phyloP scores from a whole-genome alignment of 2,113 vertebrate genomes.

The Lepus europaeus region DNA sequence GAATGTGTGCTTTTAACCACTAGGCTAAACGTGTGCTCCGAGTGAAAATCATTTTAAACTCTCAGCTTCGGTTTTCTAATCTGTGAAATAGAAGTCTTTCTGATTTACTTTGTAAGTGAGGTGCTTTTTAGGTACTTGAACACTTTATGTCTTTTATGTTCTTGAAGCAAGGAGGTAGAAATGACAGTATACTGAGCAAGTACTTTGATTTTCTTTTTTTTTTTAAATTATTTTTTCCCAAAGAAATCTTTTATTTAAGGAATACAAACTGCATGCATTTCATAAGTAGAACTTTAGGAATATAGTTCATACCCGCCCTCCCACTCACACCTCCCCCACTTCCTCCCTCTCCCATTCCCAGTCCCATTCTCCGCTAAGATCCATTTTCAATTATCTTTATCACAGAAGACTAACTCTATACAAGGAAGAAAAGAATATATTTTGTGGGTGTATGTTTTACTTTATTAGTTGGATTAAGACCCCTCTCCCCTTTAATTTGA shows the following conservation, averaged over 20 bases:
- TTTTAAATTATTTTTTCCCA: too few species aligned
- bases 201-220: constrained; percentile 7
- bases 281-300: too few species aligned
- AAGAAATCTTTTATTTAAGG: too few species aligned
- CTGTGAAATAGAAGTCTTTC: background rate
- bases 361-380: too few species aligned
- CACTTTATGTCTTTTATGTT: background rate
- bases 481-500: background rate
- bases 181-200: background rate
- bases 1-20: too few species aligned
- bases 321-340: too few species aligned
- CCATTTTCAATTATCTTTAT: too few species aligned
- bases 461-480: constrained; percentile 1
- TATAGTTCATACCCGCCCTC: too few species aligned
- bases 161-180: constrained; percentile 1
- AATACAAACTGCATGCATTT: too few species aligned
- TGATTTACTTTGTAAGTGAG: background rate
- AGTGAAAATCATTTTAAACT: background rate
- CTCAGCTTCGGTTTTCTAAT: background rate
- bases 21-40: too few species aligned
- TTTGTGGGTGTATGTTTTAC: background rate
- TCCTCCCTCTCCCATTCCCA: too few species aligned
- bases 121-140: background rate
- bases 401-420: too few species aligned
- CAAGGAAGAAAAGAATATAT: background rate